A percentile compares a stretch with the other conserved stretches of the same genome.
Conservation (phyloP, 1,140 invertebrate species). For the Platorchestia sp. region DNA sequence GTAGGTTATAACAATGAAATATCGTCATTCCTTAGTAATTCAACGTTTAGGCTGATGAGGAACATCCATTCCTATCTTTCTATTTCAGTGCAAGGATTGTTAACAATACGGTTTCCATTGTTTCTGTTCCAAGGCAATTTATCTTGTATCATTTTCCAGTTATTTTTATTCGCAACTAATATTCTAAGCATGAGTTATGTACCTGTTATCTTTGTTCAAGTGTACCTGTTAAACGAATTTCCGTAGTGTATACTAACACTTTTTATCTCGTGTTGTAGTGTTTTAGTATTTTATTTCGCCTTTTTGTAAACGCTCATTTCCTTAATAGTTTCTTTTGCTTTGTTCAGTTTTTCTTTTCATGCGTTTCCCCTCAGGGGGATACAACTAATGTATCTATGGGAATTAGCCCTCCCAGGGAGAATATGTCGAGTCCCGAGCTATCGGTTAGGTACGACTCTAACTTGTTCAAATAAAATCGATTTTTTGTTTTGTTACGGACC, state of each 20-base stretch:
- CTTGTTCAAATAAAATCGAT: no score
- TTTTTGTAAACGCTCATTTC: not conserved
- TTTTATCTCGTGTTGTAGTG: not conserved
- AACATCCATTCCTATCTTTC: not conserved
- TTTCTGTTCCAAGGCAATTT: not conserved
- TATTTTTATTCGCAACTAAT: not conserved
- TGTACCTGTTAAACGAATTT: not conserved
- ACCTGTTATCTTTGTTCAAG: not conserved
- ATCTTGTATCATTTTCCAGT: not conserved
- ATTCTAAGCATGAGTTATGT: not conserved
- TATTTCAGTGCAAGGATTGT: not conserved
- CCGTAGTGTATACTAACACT: not conserved
- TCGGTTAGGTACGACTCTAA: no score
- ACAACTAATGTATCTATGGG: no score
- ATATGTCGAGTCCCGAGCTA: no score
- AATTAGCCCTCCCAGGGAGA: no score
- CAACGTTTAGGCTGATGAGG: no score
- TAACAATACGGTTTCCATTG: not conserved
- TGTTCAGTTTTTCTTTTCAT: no score
- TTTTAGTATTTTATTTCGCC: not conserved
- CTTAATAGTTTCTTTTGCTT: not conserved
- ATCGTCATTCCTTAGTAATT: not conserved
- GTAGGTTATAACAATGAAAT: no score
- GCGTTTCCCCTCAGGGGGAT: no score
- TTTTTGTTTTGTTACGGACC: no score